These are phyloP conservation scores for Geotrupes spiniger DNA, from an alignment of 2,888 invertebrate species.

Conservation along the genomic window DNA sequence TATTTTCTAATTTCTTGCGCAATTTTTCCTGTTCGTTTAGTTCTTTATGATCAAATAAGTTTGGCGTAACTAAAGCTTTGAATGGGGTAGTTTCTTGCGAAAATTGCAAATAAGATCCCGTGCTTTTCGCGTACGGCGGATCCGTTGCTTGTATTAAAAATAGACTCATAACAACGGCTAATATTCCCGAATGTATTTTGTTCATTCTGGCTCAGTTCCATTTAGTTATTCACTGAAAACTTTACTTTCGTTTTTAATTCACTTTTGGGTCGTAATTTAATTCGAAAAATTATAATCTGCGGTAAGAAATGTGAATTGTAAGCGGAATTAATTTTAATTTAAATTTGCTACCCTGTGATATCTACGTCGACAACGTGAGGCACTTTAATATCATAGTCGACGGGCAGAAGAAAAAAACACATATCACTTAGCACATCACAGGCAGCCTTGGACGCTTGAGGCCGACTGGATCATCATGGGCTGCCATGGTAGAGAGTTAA, in stretches of 20 bases:
- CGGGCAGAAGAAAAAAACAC: constrained; percentile 33
- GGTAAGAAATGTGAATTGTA: no score
- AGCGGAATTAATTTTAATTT: no score
- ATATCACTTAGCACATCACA: constrained; percentile 43
- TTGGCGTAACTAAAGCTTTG: constrained; percentile 1
- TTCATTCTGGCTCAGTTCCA: constrained; percentile 45
- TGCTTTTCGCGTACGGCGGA: constrained; percentile 41
- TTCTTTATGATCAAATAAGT: background rate
- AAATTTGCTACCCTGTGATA: constrained; percentile 1
- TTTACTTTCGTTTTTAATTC: background rate
- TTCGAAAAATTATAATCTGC: no score
- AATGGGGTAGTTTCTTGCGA: constrained; percentile 2
- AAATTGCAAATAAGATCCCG: constrained; percentile 31
- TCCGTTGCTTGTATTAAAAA: constrained; percentile 49
- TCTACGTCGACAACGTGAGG: background rate
- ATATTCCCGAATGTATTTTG: constrained; percentile 46
- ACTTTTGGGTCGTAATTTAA: constrained; percentile 4
- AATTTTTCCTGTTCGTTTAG: background rate
- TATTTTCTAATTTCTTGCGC: constrained; percentile 21
- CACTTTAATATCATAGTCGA: constrained; percentile 6
- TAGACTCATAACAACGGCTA: constrained; percentile 47
- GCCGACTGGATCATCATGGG: constrained; percentile 44
- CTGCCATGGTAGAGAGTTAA: constrained; percentile 47
- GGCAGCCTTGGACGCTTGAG: constrained; percentile 45
- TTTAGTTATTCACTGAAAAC: constrained; percentile 27